Base-by-base conservation (phyloP, 2,797 vertebrate species). In the Ctenopoma multispine region DNA sequence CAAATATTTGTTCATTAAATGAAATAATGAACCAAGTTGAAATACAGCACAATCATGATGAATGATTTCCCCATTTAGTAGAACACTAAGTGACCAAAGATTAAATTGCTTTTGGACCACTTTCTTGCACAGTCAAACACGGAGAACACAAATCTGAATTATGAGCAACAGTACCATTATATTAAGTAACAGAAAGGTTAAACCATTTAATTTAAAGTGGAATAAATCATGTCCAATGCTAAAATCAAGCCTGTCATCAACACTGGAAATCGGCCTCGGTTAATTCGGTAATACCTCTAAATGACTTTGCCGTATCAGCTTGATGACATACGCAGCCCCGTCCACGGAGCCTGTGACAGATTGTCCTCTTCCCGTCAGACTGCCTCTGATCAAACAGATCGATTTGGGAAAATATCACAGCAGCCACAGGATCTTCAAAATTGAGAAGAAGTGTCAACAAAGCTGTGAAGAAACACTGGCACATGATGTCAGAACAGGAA, bases 111-210 rank as follows among this genome's bases (percentile, higher is more conserved):
- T 88, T 85, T 85, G 82, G 84, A 79, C 75, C 70, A 62, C 63
- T 79, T 80, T 65, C 73, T 80, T 60, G 18, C 80, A 66, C 62
- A 72, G 68, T 76, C 81, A 83, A 88, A 90, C 66, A 56, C 1
- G 43, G 44, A 20, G 72, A 84, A 79, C 75, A 84, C 89, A 88
- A 90, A 90, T 82, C 85, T 91, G 81, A 90, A 72, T 87, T 82
- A 90, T 88, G 80, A 62, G 79, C 67, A 90, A 79, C 74, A 64
- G 69, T 12, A 83, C 83, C 91, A 92, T 92, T 89, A 87, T 87
- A 83, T 89, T 87, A 91, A 87, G 86, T 88, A 87, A 81, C 72
- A 85, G 72, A 89, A 91, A 92, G 87, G 90, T 92, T 85, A 90
- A 90, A 76, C 83, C 79, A 91, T 92, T 87, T 23, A 78, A 78